A percentile compares a stretch with the other conserved stretches of the same genome.
phyloP scores from a whole-genome alignment of 1,140 invertebrate species.

The Scaptomyza montana region DNA sequence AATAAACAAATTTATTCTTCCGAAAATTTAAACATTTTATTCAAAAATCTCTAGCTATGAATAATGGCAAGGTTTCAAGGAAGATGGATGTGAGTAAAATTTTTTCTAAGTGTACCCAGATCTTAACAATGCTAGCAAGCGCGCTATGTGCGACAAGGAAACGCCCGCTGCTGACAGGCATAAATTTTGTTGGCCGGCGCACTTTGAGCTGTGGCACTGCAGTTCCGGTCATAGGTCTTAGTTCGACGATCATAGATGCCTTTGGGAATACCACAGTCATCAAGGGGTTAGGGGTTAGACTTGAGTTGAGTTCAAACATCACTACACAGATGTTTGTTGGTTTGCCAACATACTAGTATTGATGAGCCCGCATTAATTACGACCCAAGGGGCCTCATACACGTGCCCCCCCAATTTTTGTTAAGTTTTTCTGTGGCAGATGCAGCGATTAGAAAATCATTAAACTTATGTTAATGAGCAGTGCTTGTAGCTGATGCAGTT shows the following conservation, averaged over 20 bases:
- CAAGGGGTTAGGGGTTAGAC: conserved; percentile 62
- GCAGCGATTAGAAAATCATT: conserved; percentile 82
- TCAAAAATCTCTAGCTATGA: no score
- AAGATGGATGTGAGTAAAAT: no score
- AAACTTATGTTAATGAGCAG: conserved; percentile 80
- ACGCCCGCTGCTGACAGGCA: conserved; percentile 71
- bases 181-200: conserved; percentile 58
- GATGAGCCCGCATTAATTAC: conserved; percentile 71
- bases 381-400: conserved; percentile 42
- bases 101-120: neutral
- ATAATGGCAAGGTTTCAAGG: no score
- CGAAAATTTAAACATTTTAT: no score
- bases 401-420: conserved; percentile 48
- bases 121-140: conserved; percentile 30
- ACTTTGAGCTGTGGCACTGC: conserved; percentile 17
- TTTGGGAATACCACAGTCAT: conserved; percentile 46
- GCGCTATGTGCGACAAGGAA: conserved; percentile 51
- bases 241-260: conserved; percentile 35
- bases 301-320: conserved; percentile 15
- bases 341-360: conserved; percentile 39
- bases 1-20: no score
- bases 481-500: conserved; percentile 21
- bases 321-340: conserved; percentile 49
- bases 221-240: conserved; percentile 48
- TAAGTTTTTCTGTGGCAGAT: conserved; percentile 9